These are phyloP conservation scores for Baronia brevicornis DNA, from an alignment of 2,888 invertebrate genomes.

Conservation along the genomic window DNA sequence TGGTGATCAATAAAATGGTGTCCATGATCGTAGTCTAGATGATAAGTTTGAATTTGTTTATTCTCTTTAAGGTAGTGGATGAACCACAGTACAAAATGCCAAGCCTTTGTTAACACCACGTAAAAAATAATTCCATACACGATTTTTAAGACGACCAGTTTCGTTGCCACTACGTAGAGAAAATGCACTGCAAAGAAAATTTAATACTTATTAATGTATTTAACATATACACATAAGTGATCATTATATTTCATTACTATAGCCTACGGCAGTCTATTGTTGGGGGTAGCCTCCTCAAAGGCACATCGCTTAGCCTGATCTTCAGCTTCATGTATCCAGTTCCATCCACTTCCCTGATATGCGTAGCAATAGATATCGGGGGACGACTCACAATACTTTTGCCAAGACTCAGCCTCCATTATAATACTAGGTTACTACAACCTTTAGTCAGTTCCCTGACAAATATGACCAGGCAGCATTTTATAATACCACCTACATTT, in stretches of 20 bases:
- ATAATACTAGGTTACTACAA: too few relatives aligned
- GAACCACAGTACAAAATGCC: conserved; percentile 59
- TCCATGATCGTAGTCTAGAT: conserved; percentile 41
- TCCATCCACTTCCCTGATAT: too few relatives aligned
- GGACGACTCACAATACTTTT: too few relatives aligned
- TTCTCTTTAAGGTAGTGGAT: conserved; percentile 55
- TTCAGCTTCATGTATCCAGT: too few relatives aligned
- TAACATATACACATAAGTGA: too few relatives aligned
- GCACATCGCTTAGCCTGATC: too few relatives aligned
- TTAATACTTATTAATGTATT: conserved; percentile 20
- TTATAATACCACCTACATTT: too few relatives aligned
- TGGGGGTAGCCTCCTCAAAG: too few relatives aligned
- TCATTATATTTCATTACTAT: not conserved
- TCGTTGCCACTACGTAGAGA: conserved; percentile 58
- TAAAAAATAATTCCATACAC: conserved; percentile 56
- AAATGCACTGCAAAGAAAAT: conserved; percentile 48
- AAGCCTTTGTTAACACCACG: conserved; percentile 45
- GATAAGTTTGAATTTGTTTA: conserved; percentile 33
- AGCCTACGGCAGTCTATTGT: not conserved
- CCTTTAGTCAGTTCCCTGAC: too few relatives aligned
- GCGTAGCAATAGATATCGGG: too few relatives aligned
- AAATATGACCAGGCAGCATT: too few relatives aligned
- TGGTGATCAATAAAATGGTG: conserved; percentile 21
- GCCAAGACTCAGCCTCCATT: too few relatives aligned
- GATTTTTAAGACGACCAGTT: conserved; percentile 53